Conservation (phyloP, 2,888 invertebrate species). For the Carterocephalus palaemon region DNA sequence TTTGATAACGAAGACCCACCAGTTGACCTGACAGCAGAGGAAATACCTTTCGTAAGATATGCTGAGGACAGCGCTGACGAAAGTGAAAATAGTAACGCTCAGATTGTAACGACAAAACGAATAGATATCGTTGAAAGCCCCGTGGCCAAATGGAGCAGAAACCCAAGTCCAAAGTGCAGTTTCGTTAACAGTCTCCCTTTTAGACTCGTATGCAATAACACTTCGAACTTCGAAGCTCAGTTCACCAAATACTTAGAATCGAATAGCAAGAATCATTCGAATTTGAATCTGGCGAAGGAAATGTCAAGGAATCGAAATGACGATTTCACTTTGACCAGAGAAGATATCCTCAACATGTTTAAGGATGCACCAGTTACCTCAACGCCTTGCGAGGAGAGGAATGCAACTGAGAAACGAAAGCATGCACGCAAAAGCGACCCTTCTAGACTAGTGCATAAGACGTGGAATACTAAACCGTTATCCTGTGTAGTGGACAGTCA, state of each 20-base stretch:
- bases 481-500: slow-evolving; percentile 53
- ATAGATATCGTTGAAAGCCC: slow-evolving; percentile 63
- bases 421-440: slow-evolving; percentile 69
- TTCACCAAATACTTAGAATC: slow-evolving; percentile 62
- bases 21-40: slow-evolving; percentile 58
- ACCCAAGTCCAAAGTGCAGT: slow-evolving; percentile 52
- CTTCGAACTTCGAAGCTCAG: slow-evolving; percentile 61
- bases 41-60: slow-evolving; percentile 63
- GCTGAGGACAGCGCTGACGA: slow-evolving; percentile 44
- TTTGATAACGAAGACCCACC: slow-evolving; percentile 69
- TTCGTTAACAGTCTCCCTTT: slow-evolving; percentile 64
- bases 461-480: slow-evolving; percentile 43
- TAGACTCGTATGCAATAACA: slow-evolving; percentile 60
- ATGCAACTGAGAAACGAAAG: slow-evolving; percentile 50
- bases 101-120: slow-evolving; percentile 43
- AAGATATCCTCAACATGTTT: slow-evolving; percentile 68
- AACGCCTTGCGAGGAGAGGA: slow-evolving; percentile 51
- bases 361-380: slow-evolving; percentile 68
- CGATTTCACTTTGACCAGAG: slow-evolving; percentile 53
- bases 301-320: slow-evolving; percentile 39
- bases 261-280: slow-evolving; percentile 51
- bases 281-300: slow-evolving; percentile 45
- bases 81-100: slow-evolving; percentile 34
- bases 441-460: slow-evolving; percentile 54
- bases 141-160: slow-evolving; percentile 45